Percentiles rank a stretch among this genome's conserved stretches.
Evolutionary conservation across 2,888 invertebrate species (phyloP).

Genomic region (Brachypalpus laphriformis): DNA sequence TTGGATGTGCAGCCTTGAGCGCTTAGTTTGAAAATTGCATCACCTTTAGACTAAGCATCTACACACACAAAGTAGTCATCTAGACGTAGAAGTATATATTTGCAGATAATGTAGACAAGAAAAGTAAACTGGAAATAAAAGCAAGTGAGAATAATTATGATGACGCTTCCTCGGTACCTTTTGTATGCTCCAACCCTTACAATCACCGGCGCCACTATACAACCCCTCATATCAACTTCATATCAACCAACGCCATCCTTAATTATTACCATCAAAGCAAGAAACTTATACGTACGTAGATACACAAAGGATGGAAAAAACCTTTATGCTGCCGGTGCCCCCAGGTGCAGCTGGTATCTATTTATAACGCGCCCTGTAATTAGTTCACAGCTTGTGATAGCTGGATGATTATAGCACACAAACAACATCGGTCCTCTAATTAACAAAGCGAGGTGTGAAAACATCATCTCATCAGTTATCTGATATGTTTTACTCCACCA

Average conservation of each 20-base stretch:
- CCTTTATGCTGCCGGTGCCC: constrained; percentile 14
- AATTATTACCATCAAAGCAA: background rate
- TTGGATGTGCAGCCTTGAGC: too few relatives aligned
- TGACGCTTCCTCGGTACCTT: background rate
- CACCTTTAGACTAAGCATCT: too few relatives aligned
- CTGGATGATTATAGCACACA: constrained; percentile 4
- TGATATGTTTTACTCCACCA: background rate
- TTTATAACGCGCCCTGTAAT: constrained; percentile 27
- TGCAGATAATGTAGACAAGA: too few relatives aligned
- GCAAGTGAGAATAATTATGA: background rate
- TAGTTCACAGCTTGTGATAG: constrained; percentile 34
- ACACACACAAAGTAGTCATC: too few relatives aligned
- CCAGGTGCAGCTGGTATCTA: constrained; percentile 19
- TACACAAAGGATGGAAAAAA: background rate
- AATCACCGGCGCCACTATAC: background rate
- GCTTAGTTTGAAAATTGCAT: too few relatives aligned
- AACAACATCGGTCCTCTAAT: constrained; percentile 15
- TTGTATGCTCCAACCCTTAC: background rate
- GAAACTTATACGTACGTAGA: background rate
- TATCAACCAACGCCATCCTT: background rate
- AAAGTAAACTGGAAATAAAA: background rate
- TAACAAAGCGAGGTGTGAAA: constrained; percentile 39
- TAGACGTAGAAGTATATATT: too few relatives aligned
- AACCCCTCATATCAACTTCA: background rate
- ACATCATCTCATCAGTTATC: constrained; percentile 29